These are phyloP conservation scores for Slavum lentiscoides DNA, from an alignment of 2,888 invertebrate genomes.

Conservation along the genomic window DNA sequence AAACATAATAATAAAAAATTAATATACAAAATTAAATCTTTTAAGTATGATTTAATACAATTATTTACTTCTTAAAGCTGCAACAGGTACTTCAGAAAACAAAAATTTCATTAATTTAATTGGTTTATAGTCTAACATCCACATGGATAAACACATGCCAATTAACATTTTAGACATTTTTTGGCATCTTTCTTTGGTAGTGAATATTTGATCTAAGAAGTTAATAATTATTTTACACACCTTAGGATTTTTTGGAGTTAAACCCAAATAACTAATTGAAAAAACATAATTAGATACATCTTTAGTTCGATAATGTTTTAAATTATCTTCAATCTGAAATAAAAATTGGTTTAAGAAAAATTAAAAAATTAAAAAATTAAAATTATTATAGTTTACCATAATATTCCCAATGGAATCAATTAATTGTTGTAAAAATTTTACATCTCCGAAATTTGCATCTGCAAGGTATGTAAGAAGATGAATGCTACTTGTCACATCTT, in stretches of 20 bases:
- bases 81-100: conserved; percentile 28
- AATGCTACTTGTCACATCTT: conserved; percentile 37
- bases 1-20: not conserved
- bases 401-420: conserved; percentile 36
- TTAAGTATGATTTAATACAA: not conserved
- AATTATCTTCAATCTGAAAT: conserved; percentile 34
- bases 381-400: conserved; percentile 30
- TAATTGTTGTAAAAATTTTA: conserved; percentile 26
- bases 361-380: not conserved
- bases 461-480: conserved; percentile 46
- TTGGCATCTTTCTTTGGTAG: conserved; percentile 29
- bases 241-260: conserved; percentile 32
- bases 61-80: conserved; percentile 33
- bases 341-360: not conserved
- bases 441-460: conserved; percentile 39
- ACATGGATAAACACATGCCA: conserved; percentile 43
- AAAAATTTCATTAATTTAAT: conserved; percentile 22
- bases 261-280: conserved; percentile 37
- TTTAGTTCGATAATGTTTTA: conserved; percentile 35
- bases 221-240: conserved; percentile 26
- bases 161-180: conserved; percentile 34
- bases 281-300: conserved; percentile 37
- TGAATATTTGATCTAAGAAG: conserved; percentile 14
- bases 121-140: conserved; percentile 43
- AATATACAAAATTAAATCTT: not conserved